Percentiles rank a stretch among this genome's conserved stretches.
phyloP scores from a whole-genome alignment of 2,113 vertebrate species.

The Butorides virescens region DNA sequence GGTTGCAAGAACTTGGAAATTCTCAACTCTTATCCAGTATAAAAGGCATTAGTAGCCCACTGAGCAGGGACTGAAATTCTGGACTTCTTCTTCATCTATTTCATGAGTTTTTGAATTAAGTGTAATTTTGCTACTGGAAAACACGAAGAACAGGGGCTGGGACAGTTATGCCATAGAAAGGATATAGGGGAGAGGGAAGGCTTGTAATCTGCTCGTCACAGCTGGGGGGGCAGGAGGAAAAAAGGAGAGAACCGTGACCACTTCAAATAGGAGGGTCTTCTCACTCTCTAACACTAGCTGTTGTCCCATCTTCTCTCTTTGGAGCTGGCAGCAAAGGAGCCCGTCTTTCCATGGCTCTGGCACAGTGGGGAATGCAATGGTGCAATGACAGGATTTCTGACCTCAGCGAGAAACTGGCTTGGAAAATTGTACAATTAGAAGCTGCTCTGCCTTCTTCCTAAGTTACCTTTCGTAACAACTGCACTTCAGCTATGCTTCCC shows the following conservation, averaged over 20 bases:
- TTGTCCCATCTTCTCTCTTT: not conserved
- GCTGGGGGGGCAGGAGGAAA: rapidly evolving
- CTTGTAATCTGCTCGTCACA: rapidly evolving
- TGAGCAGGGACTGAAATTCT: not conserved
- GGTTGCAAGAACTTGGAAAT: not conserved
- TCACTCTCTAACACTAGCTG: not conserved
- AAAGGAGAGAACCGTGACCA: not conserved
- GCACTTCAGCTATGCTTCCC: not conserved
- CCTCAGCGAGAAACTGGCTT: not conserved
- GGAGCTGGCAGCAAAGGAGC: not conserved
- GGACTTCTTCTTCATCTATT: not conserved
- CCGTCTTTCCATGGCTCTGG: not conserved
- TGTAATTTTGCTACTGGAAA: not conserved
- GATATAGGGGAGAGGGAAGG: not conserved
- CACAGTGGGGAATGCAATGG: not conserved
- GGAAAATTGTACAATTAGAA: not conserved
- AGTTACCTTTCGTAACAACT: not conserved
- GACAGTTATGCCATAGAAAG: not conserved
- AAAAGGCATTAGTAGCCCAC: not conserved
- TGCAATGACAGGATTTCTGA: not conserved
- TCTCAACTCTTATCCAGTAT: not conserved
- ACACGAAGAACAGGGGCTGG: not conserved
- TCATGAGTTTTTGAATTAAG: not conserved
- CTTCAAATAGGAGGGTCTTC: not conserved
- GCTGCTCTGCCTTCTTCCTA: not conserved